Base-by-base conservation (phyloP, 2,888 invertebrate species). In the Callyntrura sp. region DNA sequence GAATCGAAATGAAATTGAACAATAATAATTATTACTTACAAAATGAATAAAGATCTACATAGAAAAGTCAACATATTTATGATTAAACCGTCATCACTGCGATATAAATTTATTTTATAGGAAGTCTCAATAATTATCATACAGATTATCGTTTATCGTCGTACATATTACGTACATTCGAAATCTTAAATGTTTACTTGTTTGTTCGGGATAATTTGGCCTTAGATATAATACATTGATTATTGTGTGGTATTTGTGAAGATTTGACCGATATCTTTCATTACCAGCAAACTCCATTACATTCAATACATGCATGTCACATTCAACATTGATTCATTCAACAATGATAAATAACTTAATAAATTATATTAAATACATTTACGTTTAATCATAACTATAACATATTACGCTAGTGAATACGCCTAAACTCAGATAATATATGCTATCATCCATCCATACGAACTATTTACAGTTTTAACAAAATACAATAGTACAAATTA, bases 1-100 rank as follows among this genome's bases (percentile, higher is more conserved):
- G 82, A 88, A 82, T 88, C 82, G 73, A 82, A 82, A 82, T 82
- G 73, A 76, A 81, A 68, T 55, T 81, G 87, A 87, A 87, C 87
- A 87, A 87, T 87, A 87, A 87, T 55, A 70, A 48, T 35, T 35
- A 35, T 35, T 35, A 35, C 11, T 51, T 84, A 55, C 28, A 78
- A 82, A 82, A 82, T 55, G 5, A 79, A 79, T n/a, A 60, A 76
- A 73, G 14, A 51, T 25, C 28, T 55, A 48, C 55, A 65, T 60
- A 11, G n/a, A 68, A 68, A 68, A 25, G 0, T 25, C 25, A 60
- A 70, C 83, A 14, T 84, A 8, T 45, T 35, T 28, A 68, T 25
- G 55, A 25, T 28, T 78, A 55, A 25, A 55, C 8, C 6, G 6
- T 48, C 3, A 48, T 78, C 55, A 55, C n/a, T 55, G 55, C 25